Percentiles rank a stretch among this genome's conserved stretches.
Conservation (phyloP, 1,140 invertebrate species). For the Phortica variegata region DNA sequence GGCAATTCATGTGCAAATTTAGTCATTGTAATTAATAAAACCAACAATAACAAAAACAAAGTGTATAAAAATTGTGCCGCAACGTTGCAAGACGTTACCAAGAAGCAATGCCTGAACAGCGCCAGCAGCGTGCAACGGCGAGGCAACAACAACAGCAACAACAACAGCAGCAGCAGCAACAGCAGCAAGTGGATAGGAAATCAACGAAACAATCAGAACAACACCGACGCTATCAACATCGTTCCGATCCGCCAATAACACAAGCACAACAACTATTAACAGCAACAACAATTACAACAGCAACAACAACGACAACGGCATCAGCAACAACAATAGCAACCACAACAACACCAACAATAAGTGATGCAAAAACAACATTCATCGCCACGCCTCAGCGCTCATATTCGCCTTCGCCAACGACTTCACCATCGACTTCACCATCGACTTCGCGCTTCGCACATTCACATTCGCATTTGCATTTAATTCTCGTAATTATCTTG, state of each 20-base stretch:
- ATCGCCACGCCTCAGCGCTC: conserved; percentile 27
- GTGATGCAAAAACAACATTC: conserved; percentile 18
- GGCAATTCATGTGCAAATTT: background rate
- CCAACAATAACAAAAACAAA: background rate
- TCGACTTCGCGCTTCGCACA: too few relatives aligned
- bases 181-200: conserved; percentile 10
- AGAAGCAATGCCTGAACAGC: conserved; percentile 22
- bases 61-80: background rate
- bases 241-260: conserved; percentile 31
- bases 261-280: conserved; percentile 8
- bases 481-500: conserved; percentile 57
- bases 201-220: background rate
- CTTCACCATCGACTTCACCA: conserved; percentile 5
- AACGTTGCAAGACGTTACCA: conserved; percentile 26
- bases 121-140: too few relatives aligned
- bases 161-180: conserved; percentile 9
- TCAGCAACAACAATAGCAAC: conserved; percentile 22
- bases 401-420: conserved; percentile 6
- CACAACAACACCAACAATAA: conserved; percentile 12
- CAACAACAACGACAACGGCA: conserved; percentile 17
- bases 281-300: conserved; percentile 28
- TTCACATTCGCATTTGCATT: conserved; percentile 53
- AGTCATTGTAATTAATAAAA: conserved; percentile 2
- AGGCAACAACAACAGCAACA: conserved; percentile 18
- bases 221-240: too few relatives aligned